Evolutionary conservation across 35 echinoderm and acorn worm genomes (phyloP), one percentile per base, ranked within the genome.

Genomic region (Stichopus chloronotus): DNA sequence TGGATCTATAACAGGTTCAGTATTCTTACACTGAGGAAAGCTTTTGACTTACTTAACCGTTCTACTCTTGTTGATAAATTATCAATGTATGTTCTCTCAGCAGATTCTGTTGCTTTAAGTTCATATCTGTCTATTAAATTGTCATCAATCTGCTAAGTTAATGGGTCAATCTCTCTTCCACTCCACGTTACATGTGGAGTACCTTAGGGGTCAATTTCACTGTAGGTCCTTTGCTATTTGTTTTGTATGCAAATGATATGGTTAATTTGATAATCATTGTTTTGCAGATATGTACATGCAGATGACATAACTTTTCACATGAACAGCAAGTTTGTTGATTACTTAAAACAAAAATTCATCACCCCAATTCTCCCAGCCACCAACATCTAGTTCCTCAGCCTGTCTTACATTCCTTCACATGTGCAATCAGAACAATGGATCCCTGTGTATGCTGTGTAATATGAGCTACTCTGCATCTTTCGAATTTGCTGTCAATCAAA

Each of bases 21-120:
- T 91, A 4, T 91, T 91, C 53, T 72, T 91, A 54, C 63, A 91
- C 69, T 91, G 13, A 72, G 61, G 25, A 74, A 90, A 72, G 88
- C 88, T 5, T 90, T 90, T 90, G 88, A 90, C 65, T 68, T 90
- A 53, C 63, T 74, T 20, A 90, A 90, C 52, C 9, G 72, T 90
- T 53, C 58, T 25, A 76, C 72, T 8, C 9, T 90, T 9, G n/a
- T 74, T 76, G 60, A 90, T 72, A 90, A 76, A 7, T n/a, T 90
- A 17, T 25, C 21, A 13, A 72, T 71, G 8, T 90, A 90, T 5
- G 63, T 63, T 81, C 78, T 81, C 11, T 81, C 78, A 23, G 78
- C 19, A 23, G 43, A n/a, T 23, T 23, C 78, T 81, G 78, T 81
- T 5, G 78, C 78, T 19, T 81, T 25, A 81, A 52, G 78, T 20